phyloP scores from a whole-genome alignment of 2,797 vertebrate genomes.

The Lutjanus campechanus region DNA sequence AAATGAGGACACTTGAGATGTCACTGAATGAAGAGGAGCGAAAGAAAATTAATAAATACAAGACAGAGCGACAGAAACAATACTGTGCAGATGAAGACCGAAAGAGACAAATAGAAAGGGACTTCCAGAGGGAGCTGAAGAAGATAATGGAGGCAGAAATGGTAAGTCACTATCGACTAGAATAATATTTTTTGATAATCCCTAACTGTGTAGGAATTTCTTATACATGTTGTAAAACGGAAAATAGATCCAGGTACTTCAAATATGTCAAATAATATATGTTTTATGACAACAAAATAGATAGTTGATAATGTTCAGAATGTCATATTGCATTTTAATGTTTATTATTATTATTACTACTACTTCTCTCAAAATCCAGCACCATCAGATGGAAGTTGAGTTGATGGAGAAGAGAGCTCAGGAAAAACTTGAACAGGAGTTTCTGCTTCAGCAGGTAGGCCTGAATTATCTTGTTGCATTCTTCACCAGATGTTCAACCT shows the following conservation, averaged over 20 bases:
- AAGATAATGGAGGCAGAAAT: slow-evolving; percentile 67
- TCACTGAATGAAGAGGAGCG: slow-evolving; percentile 78
- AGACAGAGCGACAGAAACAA: slow-evolving; percentile 72
- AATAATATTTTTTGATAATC: no score
- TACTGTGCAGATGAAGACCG: slow-evolving; percentile 76
- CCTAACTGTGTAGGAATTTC: not conserved
- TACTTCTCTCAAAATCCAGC: slow-evolving; percentile 69
- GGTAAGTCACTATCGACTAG: slow-evolving; percentile 57
- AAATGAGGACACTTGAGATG: slow-evolving; percentile 80
- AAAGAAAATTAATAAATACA: slow-evolving; percentile 64
- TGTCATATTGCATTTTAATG: not conserved
- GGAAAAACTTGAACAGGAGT: slow-evolving; percentile 84
- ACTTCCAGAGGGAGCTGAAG: slow-evolving; percentile 87
- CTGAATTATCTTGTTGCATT: slow-evolving; percentile 10
- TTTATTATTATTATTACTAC: not conserved
- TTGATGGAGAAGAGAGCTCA: slow-evolving; percentile 78
- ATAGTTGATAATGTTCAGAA: not conserved
- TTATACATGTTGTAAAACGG: not conserved
- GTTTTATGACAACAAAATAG: not conserved
- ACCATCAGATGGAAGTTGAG: slow-evolving; percentile 79
- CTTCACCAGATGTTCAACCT: not conserved
- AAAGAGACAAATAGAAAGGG: slow-evolving; percentile 71
- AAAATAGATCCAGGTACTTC: not conserved
- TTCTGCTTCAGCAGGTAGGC: slow-evolving; percentile 86
- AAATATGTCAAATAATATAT: not conserved